Evolutionary conservation across 2,888 invertebrate species (phyloP).

Genomic region (Leptopilina syphax): DNA sequence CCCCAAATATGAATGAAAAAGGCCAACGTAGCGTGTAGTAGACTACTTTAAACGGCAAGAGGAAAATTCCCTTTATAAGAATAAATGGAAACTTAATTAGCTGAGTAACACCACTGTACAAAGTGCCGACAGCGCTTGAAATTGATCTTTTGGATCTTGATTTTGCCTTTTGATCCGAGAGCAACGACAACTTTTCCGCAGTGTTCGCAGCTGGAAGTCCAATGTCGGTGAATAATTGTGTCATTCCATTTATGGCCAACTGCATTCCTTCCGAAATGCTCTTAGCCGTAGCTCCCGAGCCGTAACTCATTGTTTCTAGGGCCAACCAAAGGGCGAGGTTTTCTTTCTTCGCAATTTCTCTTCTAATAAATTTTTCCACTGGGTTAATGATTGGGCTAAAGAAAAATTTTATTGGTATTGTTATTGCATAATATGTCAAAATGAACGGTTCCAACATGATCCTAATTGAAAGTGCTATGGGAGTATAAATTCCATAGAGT

Average conservation of each 20-base stretch:
- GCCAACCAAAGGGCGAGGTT: background rate
- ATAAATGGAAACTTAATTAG: background rate
- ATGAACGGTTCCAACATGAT: background rate
- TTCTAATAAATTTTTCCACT: background rate
- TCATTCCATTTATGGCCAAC: background rate
- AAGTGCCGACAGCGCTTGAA: background rate
- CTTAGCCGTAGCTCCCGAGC: constrained; percentile 2
- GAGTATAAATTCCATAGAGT: background rate
- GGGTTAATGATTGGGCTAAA: background rate
- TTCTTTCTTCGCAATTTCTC: too few species aligned
- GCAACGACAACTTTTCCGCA: background rate
- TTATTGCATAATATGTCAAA: background rate
- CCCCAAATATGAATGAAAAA: background rate
- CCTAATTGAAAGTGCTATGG: background rate
- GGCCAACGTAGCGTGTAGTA: background rate
- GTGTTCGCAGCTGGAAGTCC: background rate
- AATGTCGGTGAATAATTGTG: background rate
- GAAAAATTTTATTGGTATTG: background rate
- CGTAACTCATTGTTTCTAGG: background rate
- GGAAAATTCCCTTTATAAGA: background rate
- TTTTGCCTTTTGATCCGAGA: background rate
- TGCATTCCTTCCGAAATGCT: background rate
- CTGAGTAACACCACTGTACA: background rate
- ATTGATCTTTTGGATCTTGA: background rate
- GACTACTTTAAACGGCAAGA: background rate